These are phyloP conservation scores for Geopemphigus sp. DNA, from an alignment of 1,140 invertebrate species.

Conservation along the genomic window DNA sequence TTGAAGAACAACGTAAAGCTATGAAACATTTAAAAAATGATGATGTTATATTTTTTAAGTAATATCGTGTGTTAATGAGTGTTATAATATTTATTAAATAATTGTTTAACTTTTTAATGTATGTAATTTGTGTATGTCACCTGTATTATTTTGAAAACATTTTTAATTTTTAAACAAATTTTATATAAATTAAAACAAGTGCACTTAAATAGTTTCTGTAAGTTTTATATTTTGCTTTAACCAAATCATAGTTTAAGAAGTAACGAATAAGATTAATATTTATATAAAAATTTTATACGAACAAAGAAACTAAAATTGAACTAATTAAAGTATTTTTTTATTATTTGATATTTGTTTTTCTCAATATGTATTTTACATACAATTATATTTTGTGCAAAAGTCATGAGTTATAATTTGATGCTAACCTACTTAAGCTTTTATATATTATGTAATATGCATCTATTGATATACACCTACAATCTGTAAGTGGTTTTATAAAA, in stretches of 20 bases:
- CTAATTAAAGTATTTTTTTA: constrained; percentile 16
- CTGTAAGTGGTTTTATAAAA: no score
- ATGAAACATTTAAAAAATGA: constrained; percentile 45
- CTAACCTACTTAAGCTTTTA: neutral
- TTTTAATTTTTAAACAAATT: constrained; percentile 37
- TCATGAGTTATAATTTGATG: neutral
- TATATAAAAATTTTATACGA: constrained; percentile 21
- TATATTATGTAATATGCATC: neutral
- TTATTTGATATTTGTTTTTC: constrained; percentile 24
- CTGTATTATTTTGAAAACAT: constrained; percentile 31
- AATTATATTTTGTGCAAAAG: neutral
- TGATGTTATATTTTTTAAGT: constrained; percentile 46
- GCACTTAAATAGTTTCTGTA: constrained; percentile 41
- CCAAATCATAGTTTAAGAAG: constrained; percentile 20
- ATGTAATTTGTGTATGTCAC: constrained; percentile 19
- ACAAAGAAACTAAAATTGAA: constrained; percentile 23
- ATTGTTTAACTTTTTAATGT: constrained; percentile 37
- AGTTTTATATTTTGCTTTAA: constrained; percentile 30
- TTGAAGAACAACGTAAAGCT: constrained; percentile 43
- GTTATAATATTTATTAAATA: constrained; percentile 41
- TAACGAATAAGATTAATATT: constrained; percentile 28
- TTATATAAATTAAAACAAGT: constrained; percentile 38
- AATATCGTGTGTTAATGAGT: constrained; percentile 34
- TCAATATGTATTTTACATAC: neutral
- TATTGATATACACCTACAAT: no score